Percentiles rank a stretch among this genome's conserved stretches.
Conservation (phyloP, 2,888 invertebrate genomes). For the Agonopterix arenella region DNA sequence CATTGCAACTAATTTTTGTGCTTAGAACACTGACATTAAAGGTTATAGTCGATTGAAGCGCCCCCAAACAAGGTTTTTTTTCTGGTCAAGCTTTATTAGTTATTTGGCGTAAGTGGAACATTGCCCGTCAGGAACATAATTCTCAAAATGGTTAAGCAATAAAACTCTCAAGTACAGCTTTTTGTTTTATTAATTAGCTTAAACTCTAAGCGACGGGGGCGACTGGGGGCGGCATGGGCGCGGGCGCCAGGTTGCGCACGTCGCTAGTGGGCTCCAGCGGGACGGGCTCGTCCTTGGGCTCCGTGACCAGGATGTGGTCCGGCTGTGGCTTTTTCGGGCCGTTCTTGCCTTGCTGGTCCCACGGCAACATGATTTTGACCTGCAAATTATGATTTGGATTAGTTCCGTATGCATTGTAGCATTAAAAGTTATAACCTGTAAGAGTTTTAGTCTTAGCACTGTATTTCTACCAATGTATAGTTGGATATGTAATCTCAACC, state of each 20-base stretch:
- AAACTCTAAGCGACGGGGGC: slow-evolving; percentile 51
- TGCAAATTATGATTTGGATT: slow-evolving; percentile 73
- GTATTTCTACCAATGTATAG: no score
- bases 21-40: no score
- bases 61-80: no score
- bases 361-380: slow-evolving; percentile 99
- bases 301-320: slow-evolving; percentile 97
- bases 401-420: not conserved
- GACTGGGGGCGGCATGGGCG: slow-evolving; percentile 63
- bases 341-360: slow-evolving; percentile 97
- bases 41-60: no score
- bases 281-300: slow-evolving; percentile 96
- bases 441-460: no score
- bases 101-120: no score
- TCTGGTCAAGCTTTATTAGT: no score
- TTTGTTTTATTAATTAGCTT: slow-evolving; percentile 42
- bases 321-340: slow-evolving; percentile 99
- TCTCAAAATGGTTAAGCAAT: no score
- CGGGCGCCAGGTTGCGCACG: slow-evolving; percentile 82
- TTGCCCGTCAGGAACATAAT: no score
- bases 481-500: no score
- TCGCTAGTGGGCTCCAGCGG: slow-evolving; percentile 85
- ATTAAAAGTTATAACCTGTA: not conserved
- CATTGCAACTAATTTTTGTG: no score
- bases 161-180: not conserved